Evolutionary conservation across 2,113 vertebrate genomes (phyloP).

Genomic region (Leptosomus discolor): DNA sequence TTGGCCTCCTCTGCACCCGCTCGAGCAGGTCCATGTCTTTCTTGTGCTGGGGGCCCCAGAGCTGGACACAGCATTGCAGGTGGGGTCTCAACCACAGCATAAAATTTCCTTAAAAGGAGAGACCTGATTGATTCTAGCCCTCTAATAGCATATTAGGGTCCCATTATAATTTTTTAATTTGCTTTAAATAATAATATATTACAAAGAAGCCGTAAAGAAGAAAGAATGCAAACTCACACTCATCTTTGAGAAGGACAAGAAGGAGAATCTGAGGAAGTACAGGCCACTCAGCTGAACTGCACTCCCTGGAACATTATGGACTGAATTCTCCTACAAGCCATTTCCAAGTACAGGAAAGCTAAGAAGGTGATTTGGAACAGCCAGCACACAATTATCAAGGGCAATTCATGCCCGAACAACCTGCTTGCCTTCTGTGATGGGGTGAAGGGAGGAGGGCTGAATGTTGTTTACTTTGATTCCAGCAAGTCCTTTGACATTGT

Average conservation of each 20-base stretch:
- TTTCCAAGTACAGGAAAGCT: background rate
- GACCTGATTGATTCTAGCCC: background rate
- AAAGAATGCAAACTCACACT: background rate
- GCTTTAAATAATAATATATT: background rate
- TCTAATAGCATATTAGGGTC: background rate
- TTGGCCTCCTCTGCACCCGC: too few species aligned
- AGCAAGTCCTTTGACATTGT: background rate
- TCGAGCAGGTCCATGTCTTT: too few species aligned
- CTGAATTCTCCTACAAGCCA: background rate
- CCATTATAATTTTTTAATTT: background rate
- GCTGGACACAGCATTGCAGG: too few species aligned
- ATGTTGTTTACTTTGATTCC: background rate
- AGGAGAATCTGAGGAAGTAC: background rate
- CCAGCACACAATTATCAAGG: background rate
- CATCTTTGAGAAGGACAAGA: background rate
- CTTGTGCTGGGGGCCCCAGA: too few species aligned
- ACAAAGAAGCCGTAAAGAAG: background rate
- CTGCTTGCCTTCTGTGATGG: conserved; percentile 27
- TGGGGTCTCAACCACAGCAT: too few species aligned
- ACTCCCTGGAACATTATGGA: background rate
- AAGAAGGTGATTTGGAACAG: background rate
- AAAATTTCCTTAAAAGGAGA: background rate
- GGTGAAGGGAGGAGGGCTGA: background rate
- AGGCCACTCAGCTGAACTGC: background rate
- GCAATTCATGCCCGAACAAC: conserved; percentile 28